Base-by-base conservation (phyloP, 2,797 vertebrate genomes). In the Rhodeus uyekii region DNA sequence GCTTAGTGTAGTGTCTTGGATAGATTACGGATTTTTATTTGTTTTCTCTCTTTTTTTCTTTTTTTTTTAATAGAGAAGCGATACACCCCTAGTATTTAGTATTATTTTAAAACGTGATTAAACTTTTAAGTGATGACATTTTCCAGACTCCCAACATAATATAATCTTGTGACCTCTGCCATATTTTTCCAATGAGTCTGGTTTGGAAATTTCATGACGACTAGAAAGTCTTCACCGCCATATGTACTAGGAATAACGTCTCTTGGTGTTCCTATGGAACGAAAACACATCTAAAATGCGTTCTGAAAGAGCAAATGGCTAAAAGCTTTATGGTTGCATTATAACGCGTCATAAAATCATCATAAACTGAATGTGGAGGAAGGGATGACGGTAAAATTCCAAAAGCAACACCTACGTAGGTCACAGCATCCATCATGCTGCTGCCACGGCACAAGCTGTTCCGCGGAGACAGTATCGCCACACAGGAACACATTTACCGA, bases 401-500 rank as follows among this genome's bases (percentile, higher is more conserved):
- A 48, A 68, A 84, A 75, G 65, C 77, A 22, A 71, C 77, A 61
- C 55, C 71, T 65, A 68, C 22, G 10, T 8, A 46, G 53, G 38
- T 27, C 16, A 50, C 32, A 12, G 38, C 36, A 75, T 44, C 77
- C 69, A 38, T 80, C 83, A 76, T n/a, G 36, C 4, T 55, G 48
- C 14, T 73, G 34, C 64, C 24, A 76, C 48, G n/a, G 29, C 16
- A 22, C 78, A 72, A 80, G 67, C 78, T 72, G 78, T 72, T 80
- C 67, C 19, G 1, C 24, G 13, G 64, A 69, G 44, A 77, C 61
- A 39, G 42, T n/a, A 61, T 76, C 63, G 48, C 65, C 61, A 55
- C 63, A 73, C 76, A 81, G 42, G 69, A 80, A 60, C 83, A 85
- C 78, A 80, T 77, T 86, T 85, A 78, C 67, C 68, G 77, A 39